phyloP scores from a whole-genome alignment of 2,113 vertebrate genomes.

The Glareola pratincola region DNA sequence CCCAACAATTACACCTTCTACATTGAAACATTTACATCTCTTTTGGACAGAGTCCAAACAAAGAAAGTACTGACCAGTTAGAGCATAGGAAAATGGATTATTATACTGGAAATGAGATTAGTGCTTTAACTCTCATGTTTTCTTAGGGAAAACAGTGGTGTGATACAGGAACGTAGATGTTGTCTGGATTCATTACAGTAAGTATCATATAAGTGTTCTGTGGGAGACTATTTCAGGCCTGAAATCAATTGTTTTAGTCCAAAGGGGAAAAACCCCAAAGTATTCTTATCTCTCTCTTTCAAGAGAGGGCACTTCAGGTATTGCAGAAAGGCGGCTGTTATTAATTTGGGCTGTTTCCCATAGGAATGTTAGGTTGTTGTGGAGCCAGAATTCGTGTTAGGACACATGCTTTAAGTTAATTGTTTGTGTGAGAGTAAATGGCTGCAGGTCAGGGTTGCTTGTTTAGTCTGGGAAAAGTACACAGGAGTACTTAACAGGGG shows the following conservation, averaged over 20 bases:
- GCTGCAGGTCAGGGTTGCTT: conserved; percentile 56
- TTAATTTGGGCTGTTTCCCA: conserved; percentile 66
- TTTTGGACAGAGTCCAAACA: neutral
- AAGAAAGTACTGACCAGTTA: neutral
- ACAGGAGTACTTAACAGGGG: conserved; percentile 24
- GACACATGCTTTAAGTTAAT: conserved; percentile 62
- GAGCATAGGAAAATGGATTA: neutral
- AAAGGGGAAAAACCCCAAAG: neutral
- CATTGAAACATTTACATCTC: neutral
- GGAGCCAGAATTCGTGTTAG: conserved; percentile 55
- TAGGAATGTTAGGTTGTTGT: conserved; percentile 36
- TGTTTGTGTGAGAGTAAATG: conserved; percentile 54
- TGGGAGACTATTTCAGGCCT: neutral
- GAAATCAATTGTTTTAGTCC: conserved; percentile 10
- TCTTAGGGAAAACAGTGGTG: neutral
- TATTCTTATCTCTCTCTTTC: conserved; percentile 38
- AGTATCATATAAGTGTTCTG: neutral
- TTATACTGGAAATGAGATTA: conserved; percentile 2
- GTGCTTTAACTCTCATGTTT: neutral
- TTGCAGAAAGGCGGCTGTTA: conserved; percentile 40
- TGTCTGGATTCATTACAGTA: neutral
- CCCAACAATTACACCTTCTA: neutral
- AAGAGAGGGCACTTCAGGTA: conserved; percentile 54
- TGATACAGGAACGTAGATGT: neutral
- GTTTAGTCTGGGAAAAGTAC: conserved; percentile 58